Evolutionary conservation across 2,797 vertebrate genomes (phyloP).

Genomic region (Anguilla obscura): DNA sequence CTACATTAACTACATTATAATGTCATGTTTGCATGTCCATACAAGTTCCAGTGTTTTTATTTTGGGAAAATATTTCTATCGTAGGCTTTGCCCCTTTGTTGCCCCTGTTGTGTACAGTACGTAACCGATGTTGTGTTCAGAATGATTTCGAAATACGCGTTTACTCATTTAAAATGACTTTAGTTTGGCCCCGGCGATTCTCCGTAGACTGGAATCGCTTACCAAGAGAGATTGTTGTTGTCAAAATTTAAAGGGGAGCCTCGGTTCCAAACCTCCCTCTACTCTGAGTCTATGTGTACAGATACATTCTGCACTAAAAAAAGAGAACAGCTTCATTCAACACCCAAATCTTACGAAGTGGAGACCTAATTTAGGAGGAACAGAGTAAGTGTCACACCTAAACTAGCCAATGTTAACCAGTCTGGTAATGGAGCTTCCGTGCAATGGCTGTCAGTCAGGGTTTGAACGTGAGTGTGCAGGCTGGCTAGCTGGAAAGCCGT

Average conservation of each 20-base stretch:
- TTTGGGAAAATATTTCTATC: not conserved
- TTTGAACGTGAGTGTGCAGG: constrained; percentile 11
- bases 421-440: not conserved
- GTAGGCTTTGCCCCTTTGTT: not conserved
- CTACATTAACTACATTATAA: not conserved
- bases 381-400: constrained; percentile 34
- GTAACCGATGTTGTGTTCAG: not conserved
- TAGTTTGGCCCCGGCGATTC: constrained; percentile 45
- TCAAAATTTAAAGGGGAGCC: constrained; percentile 43
- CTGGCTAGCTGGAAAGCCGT: not conserved
- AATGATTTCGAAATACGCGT: constrained; percentile 38
- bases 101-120: not conserved
- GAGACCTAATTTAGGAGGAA: not conserved
- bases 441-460: constrained; percentile 25
- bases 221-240: constrained; percentile 54
- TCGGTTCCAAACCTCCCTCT: not conserved
- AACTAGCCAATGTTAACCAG: constrained; percentile 21
- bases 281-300: not conserved
- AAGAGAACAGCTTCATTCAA: not conserved
- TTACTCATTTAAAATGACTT: not conserved
- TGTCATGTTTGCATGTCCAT: not conserved
- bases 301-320: not conserved
- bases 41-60: not conserved
- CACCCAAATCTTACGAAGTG: not conserved
- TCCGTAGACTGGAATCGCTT: constrained; percentile 56